Base-by-base conservation (phyloP, 2,888 invertebrate species). In the Pharmacophagus antenor region DNA sequence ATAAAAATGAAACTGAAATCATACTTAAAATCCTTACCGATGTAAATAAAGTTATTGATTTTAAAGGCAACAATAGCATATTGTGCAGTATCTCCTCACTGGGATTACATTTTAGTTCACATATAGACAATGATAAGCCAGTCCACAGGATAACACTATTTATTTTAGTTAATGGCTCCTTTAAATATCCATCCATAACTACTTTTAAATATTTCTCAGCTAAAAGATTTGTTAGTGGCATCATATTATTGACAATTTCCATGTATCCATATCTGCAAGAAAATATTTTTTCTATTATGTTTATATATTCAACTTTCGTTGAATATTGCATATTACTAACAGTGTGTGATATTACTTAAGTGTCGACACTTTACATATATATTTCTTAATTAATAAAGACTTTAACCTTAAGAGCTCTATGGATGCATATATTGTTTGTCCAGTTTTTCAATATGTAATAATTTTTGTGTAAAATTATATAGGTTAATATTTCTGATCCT, bases 51-150 rank as follows among this genome's bases (percentile, higher is more conserved):
- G 70, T 58, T 31, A 76, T 54, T 18, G 67, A 53, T 54, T 76
- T 68, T 23, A 89, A 66, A 1, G 88, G 89, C 85, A 85, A 86
- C 8, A 77, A 18, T 8, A 88, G 56, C 20, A 80, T 63, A 44
- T 68, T 65, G 20, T 57, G 58, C 48, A 79, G 54, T 37, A 64
- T 65, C 12, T 68, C 58, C 21, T 62, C 27, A 52, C 63, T 66
- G 0, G 65, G 53, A 22, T 69, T 61, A 42, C 59, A 61, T 20
- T 70, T 58, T 1, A 65, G 62, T 62, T 72, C 67, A 60, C 64
- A 66, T 6, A 82, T 59, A 10, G 73, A 66, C 44, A 82, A 74
- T 0, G 75, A 70, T 12, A 88, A 58, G 1, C 80, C 76, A 1
- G 76, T 77, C 88, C 89, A 88, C 4, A 85, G 18, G 1, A 67